Evolutionary conservation across 2,888 invertebrate species (phyloP), one percentile per base, ranked within the genome.

Genomic region (Drosophila mimica): DNA sequence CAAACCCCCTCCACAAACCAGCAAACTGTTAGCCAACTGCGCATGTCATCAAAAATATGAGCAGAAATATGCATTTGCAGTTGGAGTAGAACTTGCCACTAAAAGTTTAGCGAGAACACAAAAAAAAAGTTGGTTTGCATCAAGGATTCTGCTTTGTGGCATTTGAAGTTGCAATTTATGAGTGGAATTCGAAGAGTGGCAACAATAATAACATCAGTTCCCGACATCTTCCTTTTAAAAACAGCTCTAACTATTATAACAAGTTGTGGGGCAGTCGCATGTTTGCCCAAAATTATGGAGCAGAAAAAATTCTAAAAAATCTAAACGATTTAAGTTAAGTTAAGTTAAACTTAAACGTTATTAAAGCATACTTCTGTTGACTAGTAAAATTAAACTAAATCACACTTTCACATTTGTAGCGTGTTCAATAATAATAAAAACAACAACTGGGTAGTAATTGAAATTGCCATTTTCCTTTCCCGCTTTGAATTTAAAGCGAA

Each of bases 31-130:
- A 11, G 20, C 64, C 48, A 73, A 62, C 73, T 65, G 70, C 59
- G 78, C 73, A 74, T 87, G 83, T 83, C 83, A 82, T 83, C 83
- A 83, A 83, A 83, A 83, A 87, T 82, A 80, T 80, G 78, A 84
- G 40, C 52, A 58, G 48, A 76, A 79, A 76, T 85, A 83, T 80
- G 79, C 60, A 82, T 72, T 72, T 66, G 31, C 46, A 70, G 66
- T 78, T 64, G 52, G 38, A 72, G 57, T 46, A 51, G 51, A 79
- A 69, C 70, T 71, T 74, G 63, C 70, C 65, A 56, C 66, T 38
- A 63, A 70, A 70, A 70, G 57, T 73, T 76, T 30, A 43, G 56
- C 61, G 74, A 52, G 33, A 20, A 36, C 15, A 13, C 40, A 31
- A 52, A 34, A 25, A 34, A 25, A 25, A 67, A 49, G 7, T 49